Base-by-base conservation (phyloP, 2,113 vertebrate species). In the Pyxicephalus adspersus region DNA sequence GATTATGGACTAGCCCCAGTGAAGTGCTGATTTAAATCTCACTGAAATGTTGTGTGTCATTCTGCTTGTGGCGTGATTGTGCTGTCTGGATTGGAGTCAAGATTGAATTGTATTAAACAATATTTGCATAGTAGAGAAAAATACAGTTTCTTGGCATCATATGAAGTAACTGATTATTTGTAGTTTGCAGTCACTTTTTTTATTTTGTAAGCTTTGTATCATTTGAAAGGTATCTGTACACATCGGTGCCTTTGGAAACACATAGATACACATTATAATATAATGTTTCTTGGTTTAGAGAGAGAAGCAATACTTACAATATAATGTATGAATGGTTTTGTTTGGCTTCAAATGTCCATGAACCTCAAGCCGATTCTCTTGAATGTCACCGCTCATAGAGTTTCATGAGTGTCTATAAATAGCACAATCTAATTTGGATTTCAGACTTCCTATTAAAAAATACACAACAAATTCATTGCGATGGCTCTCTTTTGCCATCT, bases 341-440 rank as follows among this genome's bases (percentile, higher is more conserved):
- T 66, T 55, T 82, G 80, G 61, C 71, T 75, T 82, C 63, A 82
- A 60, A 82, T 75, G 80, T 58, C 80, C 80, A 82, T 82, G 80
- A 82, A 82, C 80, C 80, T 82, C 71, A 75, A 75, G 80, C 61
- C 70, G 80, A 74, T 75, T 75, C 72, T 75, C 79, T 75, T 82
- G 80, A 82, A 82, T 75, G 80, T 82, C 80, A 82, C 80, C 38
- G 70, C 80, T 82, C 80, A 75, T 82, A 82, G 80, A 82, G 80
- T 82, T 82, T 82, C 71, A 75, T 82, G 80, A 65, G 63, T 22
- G 18, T 81, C 80, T 82, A 75, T 82, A 82, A 82, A 82, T 75
- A 82, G 80, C 80, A 57, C 80, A 64, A 75, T 75, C 80, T 75
- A 65, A 82, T 82, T 75, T 82, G 80, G 71, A 58, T 82, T 82